Evolutionary conservation across 2,797 vertebrate species (phyloP), one percentile per base, ranked within the genome.

Genomic region (Brachymystax lenok): DNA sequence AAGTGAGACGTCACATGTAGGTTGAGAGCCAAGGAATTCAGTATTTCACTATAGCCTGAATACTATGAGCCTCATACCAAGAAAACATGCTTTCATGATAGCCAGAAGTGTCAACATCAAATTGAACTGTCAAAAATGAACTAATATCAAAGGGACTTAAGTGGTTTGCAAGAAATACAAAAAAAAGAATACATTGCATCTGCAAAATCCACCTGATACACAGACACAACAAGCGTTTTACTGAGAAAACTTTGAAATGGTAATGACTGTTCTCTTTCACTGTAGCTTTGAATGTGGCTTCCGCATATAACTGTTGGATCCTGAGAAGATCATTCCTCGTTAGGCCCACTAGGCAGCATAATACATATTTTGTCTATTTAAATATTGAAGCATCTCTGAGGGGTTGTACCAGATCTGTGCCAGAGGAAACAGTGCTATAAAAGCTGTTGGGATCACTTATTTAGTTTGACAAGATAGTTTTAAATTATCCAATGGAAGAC

Each of bases 41-140:
- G n/a, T 40, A 50, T 69, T 46, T 4, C 33, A 21, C 7, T 69
- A 50, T n/a, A 30, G 63, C 30, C 66, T 68, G 30, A 12, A 40
- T 33, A 68, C 8, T 68, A 59, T n/a, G 21, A 50, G 73, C 24
- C 21, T 12, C 69, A n/a, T 35, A n/a, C 21, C 69, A 63, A 50
- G 12, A 67, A 61, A 33, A 40, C 33, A n/a, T 33, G 33, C n/a
- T 19, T n/a, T 10, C n/a, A 27, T 74, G 61, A 67, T 74, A 75
- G 70, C 66, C 69, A 71, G 46, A 52, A 5, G 14, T 51, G 77
- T 79, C 70, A 67, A 52, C 76, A 77, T 21, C 50, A 61, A 73
- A 63, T 64, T 71, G 63, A 50, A 3, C 63, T 70, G 14, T 69
- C 71, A 24, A 74, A 76, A 63, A 24, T 54, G 17, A 77, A 17